These are phyloP conservation scores for Tor tambroides DNA, from an alignment of 2,113 vertebrate genomes.

Conservation along the genomic window DNA sequence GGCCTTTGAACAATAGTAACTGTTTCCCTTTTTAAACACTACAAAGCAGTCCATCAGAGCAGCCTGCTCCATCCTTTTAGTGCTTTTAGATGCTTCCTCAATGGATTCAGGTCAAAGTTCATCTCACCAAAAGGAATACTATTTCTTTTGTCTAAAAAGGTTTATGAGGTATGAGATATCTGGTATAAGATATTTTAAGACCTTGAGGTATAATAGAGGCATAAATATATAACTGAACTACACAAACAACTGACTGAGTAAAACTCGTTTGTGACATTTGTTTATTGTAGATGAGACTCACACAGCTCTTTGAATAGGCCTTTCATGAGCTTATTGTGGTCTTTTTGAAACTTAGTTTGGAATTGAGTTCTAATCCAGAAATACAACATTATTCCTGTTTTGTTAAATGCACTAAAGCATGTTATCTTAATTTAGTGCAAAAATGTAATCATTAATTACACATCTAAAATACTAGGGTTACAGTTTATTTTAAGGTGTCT, in stretches of 20 bases:
- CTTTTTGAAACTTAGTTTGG: not conserved
- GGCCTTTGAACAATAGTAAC: not conserved
- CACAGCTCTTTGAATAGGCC: not conserved
- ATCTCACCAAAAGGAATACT: not conserved
- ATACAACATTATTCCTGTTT: not conserved
- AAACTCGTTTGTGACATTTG: no score
- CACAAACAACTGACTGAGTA: no score
- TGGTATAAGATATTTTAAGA: not conserved
- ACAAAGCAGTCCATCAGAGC: not conserved
- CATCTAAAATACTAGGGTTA: no score
- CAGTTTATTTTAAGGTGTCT: no score
- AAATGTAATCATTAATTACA: not conserved
- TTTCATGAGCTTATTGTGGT: not conserved
- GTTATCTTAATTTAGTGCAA: not conserved
- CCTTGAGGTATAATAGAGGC: not conserved
- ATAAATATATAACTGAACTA: no score
- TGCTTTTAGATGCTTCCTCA: not conserved
- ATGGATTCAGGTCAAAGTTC: not conserved
- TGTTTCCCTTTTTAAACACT: not conserved
- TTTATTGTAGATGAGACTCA: no score
- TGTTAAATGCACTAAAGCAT: not conserved
- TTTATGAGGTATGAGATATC: not conserved
- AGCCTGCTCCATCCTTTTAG: not conserved
- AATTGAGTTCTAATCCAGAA: not conserved
- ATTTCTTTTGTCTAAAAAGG: not conserved